phyloP scores from a whole-genome alignment of 2,113 vertebrate species.

The Dinomys branickii region DNA sequence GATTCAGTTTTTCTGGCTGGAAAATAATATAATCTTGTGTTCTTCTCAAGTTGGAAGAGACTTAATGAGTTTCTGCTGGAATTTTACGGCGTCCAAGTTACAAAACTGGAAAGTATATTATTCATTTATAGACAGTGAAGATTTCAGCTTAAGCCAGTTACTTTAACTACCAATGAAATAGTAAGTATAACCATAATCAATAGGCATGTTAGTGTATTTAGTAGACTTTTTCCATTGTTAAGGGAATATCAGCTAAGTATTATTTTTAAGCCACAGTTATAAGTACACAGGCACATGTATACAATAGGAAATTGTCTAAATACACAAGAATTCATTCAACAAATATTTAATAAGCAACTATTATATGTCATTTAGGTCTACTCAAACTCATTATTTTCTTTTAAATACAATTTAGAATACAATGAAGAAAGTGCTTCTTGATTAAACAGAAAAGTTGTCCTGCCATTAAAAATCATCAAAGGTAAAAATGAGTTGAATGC shows the following conservation, averaged over 20 bases:
- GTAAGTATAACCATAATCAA: conserved; percentile 1
- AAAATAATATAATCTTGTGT: conserved; percentile 3
- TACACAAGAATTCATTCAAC: background rate
- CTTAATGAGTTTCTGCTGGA: background rate
- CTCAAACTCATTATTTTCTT: conserved; percentile 44
- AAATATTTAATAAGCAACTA: conserved; percentile 39
- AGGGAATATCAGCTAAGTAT: conserved; percentile 17
- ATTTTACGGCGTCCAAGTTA: background rate
- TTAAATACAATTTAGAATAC: background rate
- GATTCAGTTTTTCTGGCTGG: background rate
- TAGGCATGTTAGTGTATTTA: background rate
- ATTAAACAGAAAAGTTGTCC: conserved; percentile 12
- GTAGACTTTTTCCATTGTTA: background rate
- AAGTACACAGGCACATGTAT: background rate
- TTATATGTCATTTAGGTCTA: conserved; percentile 15
- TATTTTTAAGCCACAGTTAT: conserved; percentile 1
- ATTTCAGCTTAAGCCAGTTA: conserved; percentile 49
- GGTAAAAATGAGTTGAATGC: background rate
- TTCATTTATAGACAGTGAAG: conserved; percentile 35
- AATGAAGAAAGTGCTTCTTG: conserved; percentile 21
- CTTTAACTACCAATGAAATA: background rate
- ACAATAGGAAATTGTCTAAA: background rate
- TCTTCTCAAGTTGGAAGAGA: conserved; percentile 7
- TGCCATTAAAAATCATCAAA: background rate
- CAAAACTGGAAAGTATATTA: conserved; percentile 6